Evolutionary conservation across 2,888 invertebrate genomes (phyloP).

Genomic region (Bibio marci): DNA sequence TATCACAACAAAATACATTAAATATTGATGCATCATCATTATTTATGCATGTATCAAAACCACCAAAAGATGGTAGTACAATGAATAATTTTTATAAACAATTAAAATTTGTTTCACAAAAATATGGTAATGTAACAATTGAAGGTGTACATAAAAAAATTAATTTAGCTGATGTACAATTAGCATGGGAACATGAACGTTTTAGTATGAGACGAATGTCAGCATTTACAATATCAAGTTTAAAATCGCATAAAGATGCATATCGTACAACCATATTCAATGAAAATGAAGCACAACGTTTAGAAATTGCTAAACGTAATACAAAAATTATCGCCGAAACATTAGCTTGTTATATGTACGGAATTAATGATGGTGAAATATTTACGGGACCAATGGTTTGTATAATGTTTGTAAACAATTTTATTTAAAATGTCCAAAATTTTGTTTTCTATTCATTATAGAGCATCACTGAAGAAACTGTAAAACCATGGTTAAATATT

Average conservation of each 20-base stretch:
- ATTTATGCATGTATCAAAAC: conserved; percentile 90
- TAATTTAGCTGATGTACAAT: conserved; percentile 75
- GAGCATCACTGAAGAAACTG: conserved; percentile 55
- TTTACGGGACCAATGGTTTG: conserved; percentile 62
- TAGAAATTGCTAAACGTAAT: conserved; percentile 30
- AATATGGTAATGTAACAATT: conserved; percentile 32
- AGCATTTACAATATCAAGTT: conserved; percentile 76
- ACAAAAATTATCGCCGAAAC: conserved; percentile 65
- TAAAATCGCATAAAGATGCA: conserved; percentile 31
- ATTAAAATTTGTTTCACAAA: conserved; percentile 37
- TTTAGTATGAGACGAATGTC: conserved; percentile 84
- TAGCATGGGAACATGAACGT: conserved; percentile 95
- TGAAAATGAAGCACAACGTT: conserved; percentile 13
- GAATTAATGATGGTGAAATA: conserved; percentile 40
- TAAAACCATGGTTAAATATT: conserved; percentile 60
- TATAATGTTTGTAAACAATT: no score
- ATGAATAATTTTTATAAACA: conserved; percentile 49
- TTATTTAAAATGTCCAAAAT: conserved; percentile 4
- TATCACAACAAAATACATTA: conserved; percentile 34
- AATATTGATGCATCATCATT: no score
- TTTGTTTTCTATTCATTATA: conserved; percentile 22
- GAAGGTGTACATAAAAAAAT: conserved; percentile 87
- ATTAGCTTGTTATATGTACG: conserved; percentile 65
- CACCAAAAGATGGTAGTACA: conserved; percentile 70
- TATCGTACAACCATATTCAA: conserved; percentile 24